Percentiles rank a stretch among this genome's conserved stretches.
phyloP scores from a whole-genome alignment of 2,113 vertebrate genomes.

The Hirundichthys speculiger region DNA sequence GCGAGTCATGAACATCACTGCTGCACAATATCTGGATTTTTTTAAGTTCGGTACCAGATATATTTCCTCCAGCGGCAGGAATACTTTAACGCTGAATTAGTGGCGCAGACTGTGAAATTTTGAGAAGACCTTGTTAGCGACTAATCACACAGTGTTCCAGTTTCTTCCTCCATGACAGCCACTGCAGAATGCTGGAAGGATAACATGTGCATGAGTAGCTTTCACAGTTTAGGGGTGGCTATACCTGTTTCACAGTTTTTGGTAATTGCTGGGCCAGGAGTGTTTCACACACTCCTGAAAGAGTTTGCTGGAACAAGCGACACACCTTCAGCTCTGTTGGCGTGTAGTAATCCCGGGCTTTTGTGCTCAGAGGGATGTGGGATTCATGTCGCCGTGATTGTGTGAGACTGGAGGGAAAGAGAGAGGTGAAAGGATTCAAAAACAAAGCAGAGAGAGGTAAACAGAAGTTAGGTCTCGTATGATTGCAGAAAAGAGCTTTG shows the following conservation, averaged over 20 bases:
- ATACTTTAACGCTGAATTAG: slow-evolving; percentile 46
- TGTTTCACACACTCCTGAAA: slow-evolving; percentile 36
- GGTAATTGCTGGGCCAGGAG: slow-evolving; percentile 57
- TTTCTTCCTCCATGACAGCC: slow-evolving; percentile 35
- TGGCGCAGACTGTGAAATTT: slow-evolving; percentile 41
- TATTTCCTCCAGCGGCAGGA: slow-evolving; percentile 19
- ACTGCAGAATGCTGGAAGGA: slow-evolving; percentile 24
- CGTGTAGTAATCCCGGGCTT: slow-evolving; percentile 22
- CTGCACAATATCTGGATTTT: neutral
- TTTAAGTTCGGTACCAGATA: slow-evolving; percentile 20
- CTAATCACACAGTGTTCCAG: slow-evolving; percentile 48
- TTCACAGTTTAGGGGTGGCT: slow-evolving; percentile 30
- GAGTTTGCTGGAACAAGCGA: slow-evolving; percentile 11
- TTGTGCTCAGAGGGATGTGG: slow-evolving; percentile 20
- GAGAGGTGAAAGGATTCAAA: neutral
- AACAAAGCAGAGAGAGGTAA: slow-evolving; percentile 34
- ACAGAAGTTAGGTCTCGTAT: slow-evolving; percentile 19
- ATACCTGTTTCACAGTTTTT: slow-evolving; percentile 47
- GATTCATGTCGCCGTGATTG: slow-evolving; percentile 10
- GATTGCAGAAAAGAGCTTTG: neutral
- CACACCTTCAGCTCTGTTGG: slow-evolving; percentile 26
- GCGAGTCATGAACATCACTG: slow-evolving; percentile 12
- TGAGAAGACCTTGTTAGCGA: slow-evolving; percentile 45
- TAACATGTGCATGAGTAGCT: slow-evolving; percentile 23
- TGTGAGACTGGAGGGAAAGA: neutral